Evolutionary conservation across 2,888 invertebrate species (phyloP), one percentile per base, ranked within the genome.

Genomic region (Steinernema scapterisci): DNA sequence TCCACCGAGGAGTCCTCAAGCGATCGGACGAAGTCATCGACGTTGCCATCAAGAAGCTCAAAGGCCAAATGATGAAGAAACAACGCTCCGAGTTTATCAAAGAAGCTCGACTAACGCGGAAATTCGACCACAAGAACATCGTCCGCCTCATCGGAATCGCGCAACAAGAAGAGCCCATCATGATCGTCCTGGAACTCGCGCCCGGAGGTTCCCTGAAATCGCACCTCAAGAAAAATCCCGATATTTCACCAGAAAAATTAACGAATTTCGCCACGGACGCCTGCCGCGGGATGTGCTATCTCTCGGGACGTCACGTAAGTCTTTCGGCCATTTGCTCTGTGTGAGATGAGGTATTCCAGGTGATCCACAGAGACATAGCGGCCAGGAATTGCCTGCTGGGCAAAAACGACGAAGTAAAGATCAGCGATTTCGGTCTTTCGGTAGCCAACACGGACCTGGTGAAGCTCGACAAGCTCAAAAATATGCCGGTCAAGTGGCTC

Each of bases 401-500:
- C 31, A 44, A 74, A 21, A 77, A 77, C n/a, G 70, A 77, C 0
- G 76, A 75, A 45, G 48, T 73, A 0, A 77, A 77, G 63, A 77
- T 77, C 23, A 77, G 76, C 71, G 77, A 77, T 31, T 76, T 77
- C 43, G 77, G 77, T 21, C 71, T 77, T 1, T 76, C 76, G 23
- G 76, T 76, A 1, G 71, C 76, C 2, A 72, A 76, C 48, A 71
- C 48, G 43, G 51, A 71, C 43, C 80, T 78, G 21, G 63, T 81
- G 13, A 81, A 79, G 45, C 23, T 82, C 31, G 76, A 77, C 11
- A 70, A 74, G 23, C 77, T 82, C 73, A 83, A 82, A 70, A 70
- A 70, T 44, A 78, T 82, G 51, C 83, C 83, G 31, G 75, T 81
- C 54, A 79, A 79, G n/a, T 83, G 83, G 82, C 75, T 83, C n/a